Base-by-base conservation (phyloP, 1,140 invertebrate species). In the Coptotermes formosanus region DNA sequence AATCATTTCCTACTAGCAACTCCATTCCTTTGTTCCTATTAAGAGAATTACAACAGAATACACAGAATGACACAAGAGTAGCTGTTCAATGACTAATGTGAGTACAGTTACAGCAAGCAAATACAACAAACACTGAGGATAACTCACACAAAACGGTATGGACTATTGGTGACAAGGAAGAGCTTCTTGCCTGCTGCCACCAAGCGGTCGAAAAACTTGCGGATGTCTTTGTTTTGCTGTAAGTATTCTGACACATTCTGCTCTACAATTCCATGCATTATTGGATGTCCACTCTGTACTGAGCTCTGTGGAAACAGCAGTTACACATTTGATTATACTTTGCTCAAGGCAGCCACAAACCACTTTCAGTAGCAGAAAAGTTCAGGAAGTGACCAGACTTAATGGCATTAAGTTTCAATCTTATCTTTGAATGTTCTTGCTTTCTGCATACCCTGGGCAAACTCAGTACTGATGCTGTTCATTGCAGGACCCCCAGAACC, bases 151-250 rank as follows among this genome's bases (percentile, higher is more conserved):
- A 99, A 99, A 88, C 96, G 95, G 90, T 95, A 99, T 1, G 98
- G 98, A 91, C 97, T 99, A 90, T 99, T 99, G 16, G 98, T 99
- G 3, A 99, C 97, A 32, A 99, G 91, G 91, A 99, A 99, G 88
- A 99, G 92, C 91, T 98, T 98, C 91, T 99, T 99, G 38, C 94
- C 93, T 45, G 93, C 93, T 6, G 93, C 91, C 87, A 93, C 92
- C 14, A 99, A 91, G 88, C 95, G 93, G 86, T 96, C 91, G 87
- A 99, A 95, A 90, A 97, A 97, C 87, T 92, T 92, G 86, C 93
- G 93, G 32, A 98, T 91, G 85, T 95, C 94, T 48, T 94, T 92
- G 90, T 97, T 96, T 19, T 94, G 93, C 89, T 97, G 94, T 85
- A 99, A 93, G 89, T 97, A 98, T 82, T 97, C 93, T 6, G 94